phyloP scores from a whole-genome alignment of 2,797 vertebrate genomes.

The Nannoperca australis region DNA sequence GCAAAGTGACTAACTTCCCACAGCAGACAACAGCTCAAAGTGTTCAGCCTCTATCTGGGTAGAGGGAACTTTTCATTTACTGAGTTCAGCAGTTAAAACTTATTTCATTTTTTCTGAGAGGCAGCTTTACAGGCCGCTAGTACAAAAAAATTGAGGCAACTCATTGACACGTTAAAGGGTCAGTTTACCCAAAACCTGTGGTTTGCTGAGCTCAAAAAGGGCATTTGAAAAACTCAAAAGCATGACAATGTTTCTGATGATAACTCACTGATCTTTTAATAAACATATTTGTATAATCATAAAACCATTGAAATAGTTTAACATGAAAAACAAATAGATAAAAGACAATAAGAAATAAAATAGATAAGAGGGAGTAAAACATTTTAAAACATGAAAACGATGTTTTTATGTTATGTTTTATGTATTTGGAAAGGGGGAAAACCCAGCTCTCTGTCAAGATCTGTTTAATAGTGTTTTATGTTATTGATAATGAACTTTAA shows the following conservation, averaged over 20 bases:
- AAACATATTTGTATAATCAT: not conserved
- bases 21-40: not conserved
- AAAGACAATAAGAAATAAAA: no score
- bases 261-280: not conserved
- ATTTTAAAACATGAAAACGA: no score
- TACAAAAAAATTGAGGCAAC: no score
- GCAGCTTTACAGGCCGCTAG: no score
- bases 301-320: no score
- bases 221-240: not conserved
- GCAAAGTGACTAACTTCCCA: not conserved
- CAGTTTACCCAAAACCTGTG: not conserved
- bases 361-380: no score
- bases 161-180: not conserved
- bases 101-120: not conserved
- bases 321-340: no score
- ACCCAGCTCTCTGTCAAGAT: no score
- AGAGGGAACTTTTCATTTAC: not conserved
- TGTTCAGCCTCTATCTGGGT: not conserved
- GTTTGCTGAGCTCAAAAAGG: not conserved
- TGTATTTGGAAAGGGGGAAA: no score
- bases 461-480: no score
- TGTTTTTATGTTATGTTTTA: no score
- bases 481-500: no score
- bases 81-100: not conserved
- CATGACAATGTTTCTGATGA: not conserved